A percentile compares a stretch with the other conserved stretches of the same genome.
These are phyloP conservation scores for Drosophila lacteicornis DNA, from an alignment of 1,140 invertebrate species.

Conservation along the genomic window DNA sequence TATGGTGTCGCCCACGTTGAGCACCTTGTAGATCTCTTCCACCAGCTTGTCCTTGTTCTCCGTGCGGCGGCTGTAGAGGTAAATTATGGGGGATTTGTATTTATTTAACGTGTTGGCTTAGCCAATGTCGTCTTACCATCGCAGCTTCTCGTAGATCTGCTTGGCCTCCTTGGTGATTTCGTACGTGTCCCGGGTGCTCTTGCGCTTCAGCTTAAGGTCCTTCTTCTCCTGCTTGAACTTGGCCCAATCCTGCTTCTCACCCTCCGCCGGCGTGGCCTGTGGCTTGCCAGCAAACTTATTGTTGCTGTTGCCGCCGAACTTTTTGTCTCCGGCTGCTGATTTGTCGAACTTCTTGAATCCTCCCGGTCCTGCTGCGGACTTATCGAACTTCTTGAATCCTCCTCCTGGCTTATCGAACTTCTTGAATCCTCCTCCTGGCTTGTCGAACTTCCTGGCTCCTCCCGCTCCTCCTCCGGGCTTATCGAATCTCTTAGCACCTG, in stretches of 20 bases:
- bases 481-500: slow-evolving; percentile 10
- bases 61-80: slow-evolving; percentile 84
- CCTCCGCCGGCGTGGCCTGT: slow-evolving; percentile 14
- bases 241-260: slow-evolving; percentile 89
- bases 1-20: slow-evolving; percentile 89
- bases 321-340: neutral
- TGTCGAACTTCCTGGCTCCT: slow-evolving; percentile 14
- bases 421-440: slow-evolving; percentile 5
- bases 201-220: slow-evolving; percentile 87
- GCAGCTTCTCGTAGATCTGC: slow-evolving; percentile 91
- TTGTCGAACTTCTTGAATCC: slow-evolving; percentile 26
- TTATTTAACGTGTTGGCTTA: slow-evolving; percentile 28
- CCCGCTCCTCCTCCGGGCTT: slow-evolving; percentile 6
- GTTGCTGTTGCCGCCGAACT: slow-evolving; percentile 19
- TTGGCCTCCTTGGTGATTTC: slow-evolving; percentile 91
- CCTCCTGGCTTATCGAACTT: slow-evolving; percentile 10
- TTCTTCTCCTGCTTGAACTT: slow-evolving; percentile 91
- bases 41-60: slow-evolving; percentile 88
- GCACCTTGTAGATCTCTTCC: slow-evolving; percentile 89
- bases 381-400: slow-evolving; percentile 17
- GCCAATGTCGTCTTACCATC: slow-evolving; percentile 84
- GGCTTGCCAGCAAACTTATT: slow-evolving; percentile 44
- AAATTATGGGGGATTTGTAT: neutral
- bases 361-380: neutral
- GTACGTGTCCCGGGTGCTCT: slow-evolving; percentile 87